Evolutionary conservation across 2,797 vertebrate genomes (phyloP), one percentile per base, ranked within the genome.

Genomic region (Tachyglossus aculeatus): DNA sequence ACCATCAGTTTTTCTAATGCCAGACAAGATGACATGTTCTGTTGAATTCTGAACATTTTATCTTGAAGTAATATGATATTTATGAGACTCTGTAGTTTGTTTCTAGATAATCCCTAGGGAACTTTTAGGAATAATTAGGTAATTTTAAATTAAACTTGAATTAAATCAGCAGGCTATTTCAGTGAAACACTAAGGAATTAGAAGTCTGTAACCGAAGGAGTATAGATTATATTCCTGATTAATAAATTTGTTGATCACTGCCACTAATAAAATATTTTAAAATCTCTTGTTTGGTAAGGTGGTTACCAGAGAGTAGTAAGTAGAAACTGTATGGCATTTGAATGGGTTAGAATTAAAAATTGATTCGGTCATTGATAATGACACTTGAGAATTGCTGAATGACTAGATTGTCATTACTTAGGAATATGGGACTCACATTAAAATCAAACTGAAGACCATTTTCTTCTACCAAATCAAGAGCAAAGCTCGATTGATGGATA

Each of bases 21-120:
- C 2, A 15, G 12, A 40, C 60, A 34, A 16, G 54, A 62, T 4
- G 25, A 45, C 52, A 11, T 74, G 15, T 14, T 61, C 48, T 83
- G 11, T 51, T 39, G 60, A 74, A 78, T 80, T 76, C 48, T 65
- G 78, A 81, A 29, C 56, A 74, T n/a, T n/a, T n/a, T n/a, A n/a
- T n/a, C n/a, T n/a, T 84, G 48, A 83, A 87, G 53, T 73, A 82
- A 70, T 81, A 29, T 55, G 76, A 76, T 89, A 84, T 81, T 84
- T 82, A 80, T 83, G 72, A 73, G 65, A 80, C 81, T 34, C 33
- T 83, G 47, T 24, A 44, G 13, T 62, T 78, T n/a, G n/a, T n/a
- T n/a, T n/a, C n/a, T n/a, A 55, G 11, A 15, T 52, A 58, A 74
- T 78, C 86, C 54, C 64, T 71, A 80, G 63, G 50, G 76, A 48